A percentile compares a stretch with the other conserved stretches of the same genome.
Evolutionary conservation across 2,113 vertebrate genomes (phyloP).

Genomic region (human): GRCh38 chr20:35700501-35701000

Average conservation of each 20-base stretch:
- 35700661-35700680: background rate
- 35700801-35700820: slow-evolving; percentile 97
- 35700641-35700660: background rate
- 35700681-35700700: background rate
- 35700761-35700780: background rate
- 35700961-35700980: slow-evolving; percentile 74
- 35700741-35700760: background rate
- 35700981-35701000: background rate
- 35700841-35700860: slow-evolving; percentile 99
- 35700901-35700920: slow-evolving; percentile 84
- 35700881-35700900: slow-evolving; percentile 98
- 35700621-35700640: background rate
- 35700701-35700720: background rate
- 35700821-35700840: slow-evolving; percentile 98
- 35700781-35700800: slow-evolving; percentile 86
- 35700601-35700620: background rate
- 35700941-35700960: slow-evolving; percentile 3
- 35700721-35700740: background rate
- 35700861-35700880: slow-evolving; percentile 98
- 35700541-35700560: background rate
- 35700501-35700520: background rate
- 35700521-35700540: background rate
- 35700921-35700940: background rate
- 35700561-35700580: background rate
- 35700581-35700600: background rate